Evolutionary conservation across 2,797 vertebrate genomes (phyloP).

Genomic region (Varecia variegata): DNA sequence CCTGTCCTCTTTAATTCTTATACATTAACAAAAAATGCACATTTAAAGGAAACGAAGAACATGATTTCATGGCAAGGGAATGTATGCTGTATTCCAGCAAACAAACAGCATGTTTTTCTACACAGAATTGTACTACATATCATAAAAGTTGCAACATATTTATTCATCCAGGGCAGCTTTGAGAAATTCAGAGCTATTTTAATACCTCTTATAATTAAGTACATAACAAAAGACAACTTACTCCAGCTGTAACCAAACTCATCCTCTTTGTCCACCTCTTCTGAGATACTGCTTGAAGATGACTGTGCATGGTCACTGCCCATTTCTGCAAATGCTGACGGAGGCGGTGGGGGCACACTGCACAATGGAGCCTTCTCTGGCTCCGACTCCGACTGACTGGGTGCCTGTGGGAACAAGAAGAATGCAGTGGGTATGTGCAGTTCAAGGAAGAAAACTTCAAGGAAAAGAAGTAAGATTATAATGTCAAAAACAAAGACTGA

Average conservation of each 20-base stretch:
- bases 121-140: not conserved
- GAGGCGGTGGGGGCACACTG: slow-evolving; percentile 76
- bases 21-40: not conserved
- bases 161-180: not conserved
- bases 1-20: not conserved
- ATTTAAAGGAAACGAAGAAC: slow-evolving; percentile 41
- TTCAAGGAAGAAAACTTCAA: slow-evolving; percentile 3
- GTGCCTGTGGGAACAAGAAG: slow-evolving; percentile 83
- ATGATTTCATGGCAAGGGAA: slow-evolving; percentile 36
- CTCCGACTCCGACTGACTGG: slow-evolving; percentile 85
- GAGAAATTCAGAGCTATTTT: not conserved
- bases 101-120: slow-evolving; percentile 31
- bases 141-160: not conserved
- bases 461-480: slow-evolving; percentile 45
- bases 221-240: slow-evolving; percentile 85
- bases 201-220: not conserved
- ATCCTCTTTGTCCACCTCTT: slow-evolving; percentile 87
- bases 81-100: slow-evolving; percentile 41
- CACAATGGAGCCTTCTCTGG: slow-evolving; percentile 85
- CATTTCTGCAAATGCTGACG: slow-evolving; percentile 85
- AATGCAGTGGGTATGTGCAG: slow-evolving; percentile 58
- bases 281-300: slow-evolving; percentile 82
- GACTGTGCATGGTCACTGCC: slow-evolving; percentile 82
- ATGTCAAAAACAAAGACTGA: slow-evolving; percentile 31
- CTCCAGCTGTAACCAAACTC: slow-evolving; percentile 97